Base-by-base conservation (phyloP, 2,888 invertebrate genomes). In the Cartodere bifasciata region DNA sequence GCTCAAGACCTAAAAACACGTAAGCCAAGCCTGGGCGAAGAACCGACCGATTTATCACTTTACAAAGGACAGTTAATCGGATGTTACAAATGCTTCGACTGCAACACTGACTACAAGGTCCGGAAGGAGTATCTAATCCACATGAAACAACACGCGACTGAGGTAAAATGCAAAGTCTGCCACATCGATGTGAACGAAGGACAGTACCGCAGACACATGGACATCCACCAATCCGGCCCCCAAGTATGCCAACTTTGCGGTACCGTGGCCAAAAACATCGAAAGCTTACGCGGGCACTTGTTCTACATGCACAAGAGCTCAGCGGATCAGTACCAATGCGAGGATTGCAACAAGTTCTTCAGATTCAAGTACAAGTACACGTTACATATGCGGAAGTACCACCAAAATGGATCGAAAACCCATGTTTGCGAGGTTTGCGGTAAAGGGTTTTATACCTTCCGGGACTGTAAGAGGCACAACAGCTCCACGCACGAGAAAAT, bases 201-300 rank as follows among this genome's bases (percentile, higher is more conserved):
- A 13, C 53, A 55, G 27, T 45, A 52, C 11, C 49, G 44, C 23
- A 50, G 45, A 16, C 55, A 55, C 30, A 36, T 52, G n/a, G 37
- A 41, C 16, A 40, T 45, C 12, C 55, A 55, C 38, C 41, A 43
- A 11, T 45, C 47, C 29, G 35, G 43, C 2, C 51, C 49, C n/a
- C 45, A 46, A 21, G 42, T 48, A 13, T 55, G 55, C 36, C 49
- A 54, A 17, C 38, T 53, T n/a, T 55, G 55, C 31, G 54, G 53
- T 6, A 46, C 44, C 13, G 43, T 46, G 14, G 50, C 47, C 21
- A 54, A 55, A 41, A 55, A 54, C 37, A 40, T 45, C 6, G 49
- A 51, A 29, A 52, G 54, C 39, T 38, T 55, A 28, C 38, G 50
- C 12, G 50, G 50, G 6, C 55, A 55, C 37, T 49, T 52, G 29